Evolutionary conservation across 2,113 vertebrate genomes (phyloP).

Genomic region (Ictalurus punctatus): DNA sequence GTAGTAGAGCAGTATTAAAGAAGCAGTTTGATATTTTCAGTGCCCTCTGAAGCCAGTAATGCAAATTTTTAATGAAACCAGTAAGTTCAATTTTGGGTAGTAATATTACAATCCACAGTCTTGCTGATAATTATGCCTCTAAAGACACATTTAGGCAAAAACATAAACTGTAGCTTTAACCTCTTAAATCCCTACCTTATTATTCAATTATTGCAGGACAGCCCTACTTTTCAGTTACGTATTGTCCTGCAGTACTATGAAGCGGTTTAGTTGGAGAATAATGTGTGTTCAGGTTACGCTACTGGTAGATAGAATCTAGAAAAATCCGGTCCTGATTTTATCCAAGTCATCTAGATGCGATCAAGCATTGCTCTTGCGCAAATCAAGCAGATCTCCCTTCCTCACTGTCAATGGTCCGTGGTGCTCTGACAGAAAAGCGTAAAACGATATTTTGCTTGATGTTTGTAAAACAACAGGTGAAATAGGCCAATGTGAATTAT

Average conservation of each 20-base stretch:
- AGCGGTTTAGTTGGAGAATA: not conserved
- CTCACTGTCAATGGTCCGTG: not conserved
- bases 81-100: not conserved
- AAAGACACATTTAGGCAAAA: not conserved
- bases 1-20: not conserved
- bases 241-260: not conserved
- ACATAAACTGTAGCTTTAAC: not conserved
- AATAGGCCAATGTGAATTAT: not conserved
- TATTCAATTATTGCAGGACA: not conserved
- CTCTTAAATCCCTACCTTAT: not conserved
- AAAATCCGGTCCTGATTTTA: slow-evolving; percentile 7
- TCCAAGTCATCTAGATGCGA: not conserved
- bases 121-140: not conserved
- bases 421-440: not conserved
- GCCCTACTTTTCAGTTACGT: not conserved
- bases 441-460: not conserved
- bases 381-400: slow-evolving; percentile 3
- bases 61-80: not conserved
- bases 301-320: not conserved
- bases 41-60: not conserved
- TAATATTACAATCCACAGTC: not conserved
- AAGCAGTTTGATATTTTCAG: not conserved
- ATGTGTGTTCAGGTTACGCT: not conserved
- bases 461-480: not conserved
- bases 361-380: slow-evolving; percentile 5